Conservation (phyloP, 1,140 invertebrate species). For the Drosophila persimilis region DNA sequence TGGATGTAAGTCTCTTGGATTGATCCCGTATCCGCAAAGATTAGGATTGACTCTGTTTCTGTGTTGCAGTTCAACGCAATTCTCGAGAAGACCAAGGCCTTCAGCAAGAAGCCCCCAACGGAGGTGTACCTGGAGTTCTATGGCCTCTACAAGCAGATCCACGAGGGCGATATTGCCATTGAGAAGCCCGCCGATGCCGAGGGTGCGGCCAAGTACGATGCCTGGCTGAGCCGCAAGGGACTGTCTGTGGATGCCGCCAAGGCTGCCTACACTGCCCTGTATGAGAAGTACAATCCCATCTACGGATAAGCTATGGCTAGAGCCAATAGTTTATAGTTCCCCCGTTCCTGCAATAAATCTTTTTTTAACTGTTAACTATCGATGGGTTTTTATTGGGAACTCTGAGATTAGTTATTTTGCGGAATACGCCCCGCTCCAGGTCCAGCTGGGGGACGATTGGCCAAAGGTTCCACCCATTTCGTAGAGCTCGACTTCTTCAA, state of each 20-base stretch:
- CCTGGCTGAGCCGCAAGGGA: slow-evolving; percentile 95
- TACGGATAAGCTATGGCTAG: slow-evolving; percentile 46
- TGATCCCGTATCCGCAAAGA: neutral
- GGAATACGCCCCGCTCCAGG: too few relatives aligned
- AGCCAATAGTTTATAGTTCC: neutral
- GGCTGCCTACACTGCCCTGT: slow-evolving; percentile 91
- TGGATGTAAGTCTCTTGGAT: slow-evolving; percentile 69
- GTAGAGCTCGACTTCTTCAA: too few relatives aligned
- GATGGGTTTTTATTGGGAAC: too few relatives aligned
- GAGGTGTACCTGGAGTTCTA: slow-evolving; percentile 94
- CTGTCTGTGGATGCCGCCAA: slow-evolving; percentile 90
- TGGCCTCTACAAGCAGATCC: slow-evolving; percentile 94
- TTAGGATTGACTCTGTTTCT: neutral
- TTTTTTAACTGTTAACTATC: too few relatives aligned
- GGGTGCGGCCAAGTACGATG: slow-evolving; percentile 98
- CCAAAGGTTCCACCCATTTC: too few relatives aligned
- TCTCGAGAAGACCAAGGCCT: slow-evolving; percentile 90
- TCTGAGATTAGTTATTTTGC: too few relatives aligned
- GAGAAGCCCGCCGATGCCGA: slow-evolving; percentile 94
- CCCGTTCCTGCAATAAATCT: too few relatives aligned
- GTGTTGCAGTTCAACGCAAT: slow-evolving; percentile 88
- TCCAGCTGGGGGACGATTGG: too few relatives aligned
- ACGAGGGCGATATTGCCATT: slow-evolving; percentile 87
- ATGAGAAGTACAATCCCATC: slow-evolving; percentile 85
- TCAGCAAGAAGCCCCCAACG: slow-evolving; percentile 90